phyloP scores from a whole-genome alignment of 2,113 vertebrate genomes.

The Xenopus borealis region DNA sequence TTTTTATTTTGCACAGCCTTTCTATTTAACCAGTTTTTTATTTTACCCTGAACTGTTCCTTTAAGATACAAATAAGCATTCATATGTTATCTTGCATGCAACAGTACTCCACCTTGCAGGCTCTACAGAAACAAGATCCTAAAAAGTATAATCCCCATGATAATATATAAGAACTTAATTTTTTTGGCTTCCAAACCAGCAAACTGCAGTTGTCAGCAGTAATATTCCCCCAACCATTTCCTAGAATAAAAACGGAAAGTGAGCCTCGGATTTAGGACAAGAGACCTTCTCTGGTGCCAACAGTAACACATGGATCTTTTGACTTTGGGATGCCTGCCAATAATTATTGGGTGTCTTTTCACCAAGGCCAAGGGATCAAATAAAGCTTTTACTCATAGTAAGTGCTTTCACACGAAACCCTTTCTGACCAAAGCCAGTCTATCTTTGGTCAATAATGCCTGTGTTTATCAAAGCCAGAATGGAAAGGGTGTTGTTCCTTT shows the following conservation, averaged over 20 bases:
- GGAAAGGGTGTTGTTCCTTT: slow-evolving; percentile 43
- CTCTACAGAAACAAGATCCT: no score
- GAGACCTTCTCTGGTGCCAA: slow-evolving; percentile 5
- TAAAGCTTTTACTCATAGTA: slow-evolving; percentile 49
- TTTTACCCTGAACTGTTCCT: no score
- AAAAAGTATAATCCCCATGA: not conserved
- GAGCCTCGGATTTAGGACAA: not conserved
- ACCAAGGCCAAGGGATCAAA: slow-evolving; percentile 36
- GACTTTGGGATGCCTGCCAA: slow-evolving; percentile 45
- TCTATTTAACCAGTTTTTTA: no score
- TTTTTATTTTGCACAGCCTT: no score
- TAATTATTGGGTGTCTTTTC: not conserved
- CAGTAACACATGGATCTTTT: slow-evolving; percentile 21
- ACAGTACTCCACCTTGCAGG: no score
- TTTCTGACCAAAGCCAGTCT: slow-evolving; percentile 47
- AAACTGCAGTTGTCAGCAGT: not conserved
- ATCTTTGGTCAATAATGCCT: slow-evolving; percentile 56
- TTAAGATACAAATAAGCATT: no score
- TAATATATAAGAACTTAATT: not conserved
- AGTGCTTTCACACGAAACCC: slow-evolving; percentile 26
- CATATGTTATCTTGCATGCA: no score
- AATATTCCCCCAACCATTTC: not conserved
- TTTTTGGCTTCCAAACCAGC: not conserved
- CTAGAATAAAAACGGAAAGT: not conserved
- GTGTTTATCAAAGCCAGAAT: slow-evolving; percentile 20